Evolutionary conservation across 2,888 invertebrate species (phyloP).

Genomic region (Eledone cirrhosa): DNA sequence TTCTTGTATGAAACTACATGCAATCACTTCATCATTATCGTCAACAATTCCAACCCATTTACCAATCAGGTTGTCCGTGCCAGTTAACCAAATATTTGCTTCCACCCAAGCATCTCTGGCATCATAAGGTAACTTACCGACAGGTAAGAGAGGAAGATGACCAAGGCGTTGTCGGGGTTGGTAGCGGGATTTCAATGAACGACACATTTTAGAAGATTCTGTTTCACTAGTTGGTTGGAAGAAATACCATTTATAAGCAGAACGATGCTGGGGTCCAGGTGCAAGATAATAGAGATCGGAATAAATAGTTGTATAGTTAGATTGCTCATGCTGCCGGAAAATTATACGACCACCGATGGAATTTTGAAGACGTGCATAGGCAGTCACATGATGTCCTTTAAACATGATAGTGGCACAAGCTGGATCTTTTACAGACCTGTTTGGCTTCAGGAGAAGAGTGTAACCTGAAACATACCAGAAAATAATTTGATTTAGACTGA

Average conservation of each 20-base stretch:
- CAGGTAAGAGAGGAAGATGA: conserved; percentile 13
- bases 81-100: conserved; percentile 43
- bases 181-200: conserved; percentile 35
- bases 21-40: conserved; percentile 36
- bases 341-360: conserved; percentile 43
- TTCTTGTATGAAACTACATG: conserved; percentile 78
- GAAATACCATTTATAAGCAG: conserved; percentile 3
- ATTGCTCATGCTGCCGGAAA: conserved; percentile 43
- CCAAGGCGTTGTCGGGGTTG: neutral
- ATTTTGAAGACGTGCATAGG: conserved; percentile 41
- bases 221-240: conserved; percentile 36
- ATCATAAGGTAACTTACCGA: conserved; percentile 35
- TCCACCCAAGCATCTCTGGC: conserved; percentile 40
- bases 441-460: conserved; percentile 3
- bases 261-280: conserved; percentile 23
- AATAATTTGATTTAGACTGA: too few relatives aligned
- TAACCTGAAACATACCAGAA: conserved; percentile 1
- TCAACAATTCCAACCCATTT: conserved; percentile 42
- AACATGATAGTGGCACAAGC: conserved; percentile 48
- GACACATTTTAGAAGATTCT: conserved; percentile 30
- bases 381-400: conserved; percentile 41
- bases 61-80: conserved; percentile 41
- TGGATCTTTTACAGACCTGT: neutral
- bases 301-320: conserved; percentile 41
- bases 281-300: conserved; percentile 39